These are phyloP conservation scores for Melanotaenia parkinsoni DNA, from an alignment of 2,797 vertebrate genomes.

Conservation along the genomic window DNA sequence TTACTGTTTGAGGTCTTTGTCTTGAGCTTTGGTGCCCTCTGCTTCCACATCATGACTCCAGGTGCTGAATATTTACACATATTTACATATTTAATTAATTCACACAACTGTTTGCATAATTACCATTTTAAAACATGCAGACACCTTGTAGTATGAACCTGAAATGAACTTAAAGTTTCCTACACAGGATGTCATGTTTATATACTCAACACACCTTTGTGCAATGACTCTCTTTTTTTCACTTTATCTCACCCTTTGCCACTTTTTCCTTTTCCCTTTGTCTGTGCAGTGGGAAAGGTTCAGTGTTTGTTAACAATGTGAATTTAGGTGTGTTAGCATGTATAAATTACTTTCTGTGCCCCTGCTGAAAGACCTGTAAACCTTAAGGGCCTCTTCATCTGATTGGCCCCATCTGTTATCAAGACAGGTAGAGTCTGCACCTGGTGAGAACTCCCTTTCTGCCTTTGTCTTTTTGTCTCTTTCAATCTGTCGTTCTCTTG, in stretches of 20 bases:
- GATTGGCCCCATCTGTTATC: constrained; percentile 74
- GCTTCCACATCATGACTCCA: constrained; percentile 31
- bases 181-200: constrained; percentile 9
- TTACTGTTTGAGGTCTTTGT: constrained; percentile 46
- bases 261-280: constrained; percentile 32
- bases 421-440: constrained; percentile 71
- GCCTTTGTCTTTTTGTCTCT: constrained; percentile 59
- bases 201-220: constrained; percentile 1
- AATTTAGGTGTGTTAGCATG: constrained; percentile 26
- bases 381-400: constrained; percentile 61
- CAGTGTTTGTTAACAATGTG: constrained; percentile 33
- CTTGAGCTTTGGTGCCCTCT: constrained; percentile 39
- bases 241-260: background rate
- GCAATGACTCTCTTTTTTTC: background rate
- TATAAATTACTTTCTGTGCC: constrained; percentile 47
- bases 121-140: constrained; percentile 44
- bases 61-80: constrained; percentile 31
- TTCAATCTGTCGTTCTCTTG: constrained; percentile 45
- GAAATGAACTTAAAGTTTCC: constrained; percentile 44
- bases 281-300: constrained; percentile 32
- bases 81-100: constrained; percentile 61
- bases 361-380: constrained; percentile 47
- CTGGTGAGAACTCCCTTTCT: constrained; percentile 56
- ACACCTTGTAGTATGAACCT: constrained; percentile 33
- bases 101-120: constrained; percentile 61